Base-by-base conservation (phyloP, 2,113 vertebrate species). In the Serilophus lunatus region DNA sequence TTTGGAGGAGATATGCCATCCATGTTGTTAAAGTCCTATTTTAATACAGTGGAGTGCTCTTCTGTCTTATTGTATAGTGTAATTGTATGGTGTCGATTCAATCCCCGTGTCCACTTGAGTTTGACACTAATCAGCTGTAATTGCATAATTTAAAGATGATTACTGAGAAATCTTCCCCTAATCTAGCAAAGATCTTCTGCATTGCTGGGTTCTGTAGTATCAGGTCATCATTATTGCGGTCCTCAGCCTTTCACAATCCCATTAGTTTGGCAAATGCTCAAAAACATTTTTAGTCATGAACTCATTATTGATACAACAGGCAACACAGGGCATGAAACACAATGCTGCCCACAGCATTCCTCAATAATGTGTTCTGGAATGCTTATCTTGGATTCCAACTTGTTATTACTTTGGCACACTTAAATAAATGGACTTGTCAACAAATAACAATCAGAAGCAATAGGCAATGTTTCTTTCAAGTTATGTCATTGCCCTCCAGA, bases 271-370 rank as follows among this genome's bases (percentile, higher is more conserved):
- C 94, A 86, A 95, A 93, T 94, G 59, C 54, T 83, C 96, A 94
- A 74, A 83, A 95, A 93, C 1, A 6, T 92, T 92, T 96, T 97
- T 96, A 97, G 93, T 98, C 86, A 96, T 96, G 91, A 98, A 95
- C 90, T 97, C 97, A 98, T 97, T 97, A 92, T 83, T 94, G 95
- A 97, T 97, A 97, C 81, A 97, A 80, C 94, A 95, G 86, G 96
- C 96, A 97, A 79, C 87, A 87, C 80, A 94, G 87, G 77, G 88
- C 95, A 91, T 90, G 92, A 98, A 98, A 92, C 86, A 94, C 86
- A 86, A 78, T 92, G 95, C 90, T 96, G 94, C 94, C 95, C 87
- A 81, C 82, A 94, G 86, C 91, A 96, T 97, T 98, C 92, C 84
- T 92, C 66, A 95, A 81, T 95, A 95, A 96, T 97, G 63, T 93